Conservation (phyloP, 2,797 vertebrate species). For the Semaprochilodus insignis region DNA sequence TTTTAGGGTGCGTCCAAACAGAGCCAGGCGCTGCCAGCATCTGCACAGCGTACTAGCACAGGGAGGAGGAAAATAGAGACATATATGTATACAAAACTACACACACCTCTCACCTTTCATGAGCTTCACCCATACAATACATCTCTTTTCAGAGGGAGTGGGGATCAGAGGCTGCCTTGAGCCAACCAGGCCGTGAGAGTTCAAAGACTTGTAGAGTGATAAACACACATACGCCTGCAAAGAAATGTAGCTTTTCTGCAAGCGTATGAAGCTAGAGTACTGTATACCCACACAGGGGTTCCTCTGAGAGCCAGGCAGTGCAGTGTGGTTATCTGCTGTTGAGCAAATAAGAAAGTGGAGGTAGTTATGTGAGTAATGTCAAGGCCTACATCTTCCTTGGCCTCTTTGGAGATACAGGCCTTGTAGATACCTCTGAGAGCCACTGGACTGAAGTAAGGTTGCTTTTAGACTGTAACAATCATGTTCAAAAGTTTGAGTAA, state of each 20-base stretch:
- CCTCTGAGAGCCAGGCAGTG: neutral
- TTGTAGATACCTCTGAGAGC: neutral
- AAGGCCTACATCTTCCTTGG: constrained; percentile 61
- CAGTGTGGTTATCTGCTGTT: constrained; percentile 9
- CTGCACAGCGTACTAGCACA: constrained; percentile 14
- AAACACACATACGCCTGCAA: neutral
- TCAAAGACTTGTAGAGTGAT: neutral
- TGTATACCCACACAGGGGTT: neutral
- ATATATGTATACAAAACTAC: constrained; percentile 3
- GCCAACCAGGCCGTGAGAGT: neutral
- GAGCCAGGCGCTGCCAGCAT: constrained; percentile 1
- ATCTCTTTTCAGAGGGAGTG: constrained; percentile 4
- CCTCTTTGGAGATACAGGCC: constrained; percentile 39
- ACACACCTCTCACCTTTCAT: neutral
- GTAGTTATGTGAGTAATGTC: constrained; percentile 45
- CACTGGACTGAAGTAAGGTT: neutral
- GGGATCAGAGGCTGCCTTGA: neutral
- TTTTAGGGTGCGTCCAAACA: neutral
- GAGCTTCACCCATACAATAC: neutral
- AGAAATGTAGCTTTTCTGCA: constrained; percentile 5
- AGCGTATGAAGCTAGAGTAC: too few species aligned
- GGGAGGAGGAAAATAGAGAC: neutral
- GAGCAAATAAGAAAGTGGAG: neutral
- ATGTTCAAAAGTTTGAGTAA: neutral
- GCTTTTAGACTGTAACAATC: neutral